Base-by-base conservation (phyloP, 1,140 invertebrate species). In the Brachionus koreanus region DNA sequence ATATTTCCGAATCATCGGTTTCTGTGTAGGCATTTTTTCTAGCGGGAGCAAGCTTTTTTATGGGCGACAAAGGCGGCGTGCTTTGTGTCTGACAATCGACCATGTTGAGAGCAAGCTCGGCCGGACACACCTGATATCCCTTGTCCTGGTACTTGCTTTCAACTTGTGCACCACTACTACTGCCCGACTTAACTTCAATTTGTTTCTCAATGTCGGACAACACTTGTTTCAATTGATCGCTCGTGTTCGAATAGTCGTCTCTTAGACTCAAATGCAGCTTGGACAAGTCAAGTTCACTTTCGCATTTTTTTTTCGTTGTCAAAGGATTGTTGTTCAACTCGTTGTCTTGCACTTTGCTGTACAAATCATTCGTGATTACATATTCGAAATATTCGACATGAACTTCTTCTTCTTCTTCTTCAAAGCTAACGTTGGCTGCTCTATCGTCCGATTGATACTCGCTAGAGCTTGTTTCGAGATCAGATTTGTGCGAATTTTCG, bases 201-300 rank as follows among this genome's bases (percentile, higher is more conserved):
- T 79, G 25, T 39, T 65, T 79, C 10, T 79, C 76, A 33, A 79
- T 79, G 9, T 79, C 76, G 29, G n/a, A 39, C 9, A 79, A 5
- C 0, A 79, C 39, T 25, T 79, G 23, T 13, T 79, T 35, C 4
- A 79, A 19, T 1, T n/a, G 29, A 23, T 57, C 46, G 12, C 39
- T 65, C 2, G 46, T 35, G 12, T 43, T 23, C 9, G 42, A 29
- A 9, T 74, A 42, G 3, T 74, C 69, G 5, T 49, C 69, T 3
- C 43, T 33, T 39, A 74, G 9, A 29, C n/a, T 29, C 19, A 74
- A n/a, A 9, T 74, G 16, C 1, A 74, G 33, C 16, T 74, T 74
- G 39, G 69, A 65, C 49, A 79, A 61, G 29, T 79, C 76, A 0
- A 79, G 49, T 33, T 74, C 69, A 25, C 69, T 74, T 0, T 74